Evolutionary conservation across 2,797 vertebrate species (phyloP).

Genomic region (Melanotaenia pygmaea): DNA sequence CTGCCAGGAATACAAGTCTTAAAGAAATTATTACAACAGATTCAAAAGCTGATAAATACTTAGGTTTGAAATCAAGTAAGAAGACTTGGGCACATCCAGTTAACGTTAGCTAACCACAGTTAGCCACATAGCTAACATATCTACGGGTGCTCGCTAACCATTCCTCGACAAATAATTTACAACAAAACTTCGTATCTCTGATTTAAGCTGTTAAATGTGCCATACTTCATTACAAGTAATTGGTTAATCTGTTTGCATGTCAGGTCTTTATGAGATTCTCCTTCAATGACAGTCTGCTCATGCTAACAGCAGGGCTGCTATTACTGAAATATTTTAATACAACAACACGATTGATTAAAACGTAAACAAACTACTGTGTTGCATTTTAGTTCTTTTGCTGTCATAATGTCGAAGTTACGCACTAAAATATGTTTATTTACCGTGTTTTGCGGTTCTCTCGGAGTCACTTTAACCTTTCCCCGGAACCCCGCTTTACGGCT

Average conservation of each 20-base stretch:
- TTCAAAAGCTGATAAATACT: background rate
- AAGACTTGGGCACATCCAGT: background rate
- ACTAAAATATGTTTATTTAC: conserved; percentile 51
- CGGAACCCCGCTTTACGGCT: conserved; percentile 59
- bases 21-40: too few relatives aligned
- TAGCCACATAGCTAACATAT: background rate
- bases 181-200: background rate
- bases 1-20: too few relatives aligned
- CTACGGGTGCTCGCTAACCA: background rate
- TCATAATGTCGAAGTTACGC: rapidly evolving
- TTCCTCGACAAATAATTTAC: rapidly evolving
- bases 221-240: background rate
- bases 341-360: rapidly evolving
- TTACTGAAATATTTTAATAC: rapidly evolving
- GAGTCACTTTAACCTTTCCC: conserved; percentile 79
- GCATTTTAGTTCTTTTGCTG: rapidly evolving
- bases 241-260: background rate
- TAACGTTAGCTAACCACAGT: background rate
- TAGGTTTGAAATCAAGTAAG: background rate
- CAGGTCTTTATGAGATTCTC: background rate
- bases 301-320: conserved; percentile 16
- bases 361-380: rapidly evolving
- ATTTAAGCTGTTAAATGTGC: background rate
- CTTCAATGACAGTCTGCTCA: conserved; percentile 50
- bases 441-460: conserved; percentile 39